phyloP scores from a whole-genome alignment of 2,797 vertebrate genomes.

The Clarias platycephalus region DNA sequence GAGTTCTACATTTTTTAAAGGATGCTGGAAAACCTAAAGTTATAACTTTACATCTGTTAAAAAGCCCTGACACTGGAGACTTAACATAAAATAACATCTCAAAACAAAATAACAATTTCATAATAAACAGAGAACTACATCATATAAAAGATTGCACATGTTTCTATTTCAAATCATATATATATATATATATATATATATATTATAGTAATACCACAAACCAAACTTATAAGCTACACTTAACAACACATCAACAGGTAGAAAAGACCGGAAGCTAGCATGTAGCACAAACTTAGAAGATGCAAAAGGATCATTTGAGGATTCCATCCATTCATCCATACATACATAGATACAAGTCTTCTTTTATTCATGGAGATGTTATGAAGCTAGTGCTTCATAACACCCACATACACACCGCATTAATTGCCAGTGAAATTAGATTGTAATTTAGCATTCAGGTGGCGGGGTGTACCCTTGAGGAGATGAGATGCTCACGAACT shows the following conservation, averaged over 20 bases:
- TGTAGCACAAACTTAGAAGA: background rate
- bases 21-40: background rate
- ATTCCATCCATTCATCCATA: background rate
- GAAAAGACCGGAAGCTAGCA: background rate
- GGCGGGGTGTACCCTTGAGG: constrained; percentile 24
- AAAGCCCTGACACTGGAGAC: background rate
- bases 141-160: no score
- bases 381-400: background rate
- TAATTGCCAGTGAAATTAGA: constrained; percentile 43
- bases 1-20: no score
- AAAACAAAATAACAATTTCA: background rate
- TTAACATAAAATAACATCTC: background rate
- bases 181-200: no score
- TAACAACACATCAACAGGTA: background rate
- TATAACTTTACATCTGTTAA: background rate
- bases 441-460: constrained; percentile 39
- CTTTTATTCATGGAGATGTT: background rate
- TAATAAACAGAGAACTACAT: background rate
- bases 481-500: constrained; percentile 32
- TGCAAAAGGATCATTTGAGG: background rate
- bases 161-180: no score
- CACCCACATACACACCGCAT: constrained; percentile 8
- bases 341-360: background rate
- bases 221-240: background rate
- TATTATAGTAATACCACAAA: no score